Evolutionary conservation across 1,140 invertebrate species (phyloP), one percentile per base, ranked within the genome.

Genomic region (Pemphigus obesinymphae): DNA sequence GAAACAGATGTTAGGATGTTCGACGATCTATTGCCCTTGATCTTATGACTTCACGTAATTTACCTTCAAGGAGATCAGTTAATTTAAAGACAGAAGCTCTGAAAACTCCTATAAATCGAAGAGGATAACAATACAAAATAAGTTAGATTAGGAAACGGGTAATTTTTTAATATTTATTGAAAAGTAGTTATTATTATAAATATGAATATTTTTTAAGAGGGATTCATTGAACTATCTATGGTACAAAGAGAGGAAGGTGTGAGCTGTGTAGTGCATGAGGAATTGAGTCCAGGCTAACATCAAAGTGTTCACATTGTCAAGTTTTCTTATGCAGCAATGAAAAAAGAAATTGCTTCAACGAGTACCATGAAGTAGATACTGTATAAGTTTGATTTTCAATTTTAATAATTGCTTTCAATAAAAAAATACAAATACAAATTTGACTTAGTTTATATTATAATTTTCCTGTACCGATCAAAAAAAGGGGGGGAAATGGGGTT

Each of bases 331-430:
- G n/a, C n/a, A n/a, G n/a, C n/a, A n/a, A n/a, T n/a, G n/a, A n/a
- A n/a, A n/a, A n/a, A n/a, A n/a, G n/a, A 66, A 3, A 29, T 6
- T 34, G 61, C 13, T 66, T 66, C 61, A 66, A 66, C n/a, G 61
- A 66, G 61, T 66, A 66, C 13, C 61, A 66, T 66, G 31, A 66
- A 66, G 61, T 66, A 50, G 48, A 50, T 20, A 50, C 48, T n/a
- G n/a, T n/a, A n/a, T n/a, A n/a, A n/a, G n/a, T n/a, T n/a, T n/a
- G n/a, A n/a, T n/a, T n/a, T n/a, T n/a, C n/a, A n/a, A n/a, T n/a
- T n/a, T n/a, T n/a, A n/a, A n/a, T n/a, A n/a, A n/a, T n/a, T n/a
- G n/a, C n/a, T n/a, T n/a, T n/a, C n/a, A n/a, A n/a, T n/a, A n/a
- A n/a, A n/a, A n/a, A n/a, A n/a, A n/a, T n/a, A n/a, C n/a, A n/a